Evolutionary conservation across 2,888 invertebrate species (phyloP), one percentile per base, ranked within the genome.

Genomic region (Anaspis maculata): DNA sequence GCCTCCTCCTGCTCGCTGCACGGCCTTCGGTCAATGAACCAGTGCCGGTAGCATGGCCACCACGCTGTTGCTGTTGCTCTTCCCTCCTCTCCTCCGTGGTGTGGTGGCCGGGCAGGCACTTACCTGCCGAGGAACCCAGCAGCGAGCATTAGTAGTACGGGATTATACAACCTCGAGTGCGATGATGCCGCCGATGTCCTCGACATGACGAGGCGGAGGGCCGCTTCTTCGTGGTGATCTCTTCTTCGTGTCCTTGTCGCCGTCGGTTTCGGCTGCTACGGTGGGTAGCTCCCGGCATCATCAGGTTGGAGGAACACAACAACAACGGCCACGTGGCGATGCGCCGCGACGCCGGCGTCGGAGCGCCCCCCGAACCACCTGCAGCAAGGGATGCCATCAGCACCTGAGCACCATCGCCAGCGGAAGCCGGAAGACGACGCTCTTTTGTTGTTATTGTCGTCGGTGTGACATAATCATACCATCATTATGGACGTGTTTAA

Each of bases 401-500:
- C 32, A 34, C 37, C 37, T 34, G 27, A 37, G 24, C 34, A 24
- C 25, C 43, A 41, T 36, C 30, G 35, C 43, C 32, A 30, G 31
- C 33, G 35, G 39, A 40, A 34, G 37, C 41, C n/a, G n/a, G n/a
- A n/a, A n/a, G n/a, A n/a, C n/a, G n/a, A n/a, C n/a, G n/a, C n/a
- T n/a, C n/a, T n/a, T n/a, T n/a, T n/a, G n/a, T n/a, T n/a, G n/a
- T n/a, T n/a, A n/a, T n/a, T n/a, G 40, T 28, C 34, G 34, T 34
- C 31, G 34, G 28, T 36, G 42, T 41, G 44, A 40, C 39, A 39
- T 41, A 37, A 34, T 39, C n/a, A n/a, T n/a, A n/a, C n/a, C n/a
- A n/a, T n/a, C n/a, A n/a, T n/a, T n/a, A 83, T 83, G 83, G 80
- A 82, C 73, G 77, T 80, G 67, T 82, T 80, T 70, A 74, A 76